These are phyloP conservation scores for Dendroctonus valens DNA, from an alignment of 1,140 invertebrate genomes.

Conservation along the genomic window DNA sequence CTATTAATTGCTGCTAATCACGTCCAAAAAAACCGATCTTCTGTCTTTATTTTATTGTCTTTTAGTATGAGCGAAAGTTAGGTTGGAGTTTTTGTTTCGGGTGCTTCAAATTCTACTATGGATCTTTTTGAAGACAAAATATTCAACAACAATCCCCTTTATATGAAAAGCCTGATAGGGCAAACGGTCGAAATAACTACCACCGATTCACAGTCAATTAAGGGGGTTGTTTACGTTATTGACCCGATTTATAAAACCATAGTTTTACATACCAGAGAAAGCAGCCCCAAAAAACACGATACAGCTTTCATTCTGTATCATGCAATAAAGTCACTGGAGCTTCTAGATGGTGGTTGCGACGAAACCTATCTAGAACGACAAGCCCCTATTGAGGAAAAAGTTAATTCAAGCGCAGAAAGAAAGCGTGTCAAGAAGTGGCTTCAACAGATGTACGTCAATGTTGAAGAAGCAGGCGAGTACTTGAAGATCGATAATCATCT, in stretches of 20 bases:
- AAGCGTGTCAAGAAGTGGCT: slow-evolving; percentile 44
- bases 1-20: too few relatives aligned
- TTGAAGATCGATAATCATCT: slow-evolving; percentile 46
- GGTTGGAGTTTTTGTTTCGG: too few relatives aligned
- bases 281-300: slow-evolving; percentile 26
- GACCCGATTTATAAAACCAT: slow-evolving; percentile 46
- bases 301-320: slow-evolving; percentile 36
- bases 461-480: slow-evolving; percentile 40
- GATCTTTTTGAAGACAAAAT: slow-evolving; percentile 25
- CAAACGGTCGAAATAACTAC: slow-evolving; percentile 40
- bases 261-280: slow-evolving; percentile 33
- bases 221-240: slow-evolving; percentile 41
- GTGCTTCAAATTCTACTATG: not conserved
- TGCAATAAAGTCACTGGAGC: slow-evolving; percentile 39
- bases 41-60: too few relatives aligned
- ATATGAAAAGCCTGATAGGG: slow-evolving; percentile 40
- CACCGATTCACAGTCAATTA: slow-evolving; percentile 33
- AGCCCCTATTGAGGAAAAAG: not conserved
- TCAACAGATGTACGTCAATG: slow-evolving; percentile 42
- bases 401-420: slow-evolving; percentile 9
- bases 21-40: too few relatives aligned
- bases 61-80: too few relatives aligned
- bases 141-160: slow-evolving; percentile 31
- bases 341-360: slow-evolving; percentile 31
- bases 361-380: slow-evolving; percentile 29